Conservation (phyloP, 2,888 invertebrate genomes). For the Iphiclides podalirius region DNA sequence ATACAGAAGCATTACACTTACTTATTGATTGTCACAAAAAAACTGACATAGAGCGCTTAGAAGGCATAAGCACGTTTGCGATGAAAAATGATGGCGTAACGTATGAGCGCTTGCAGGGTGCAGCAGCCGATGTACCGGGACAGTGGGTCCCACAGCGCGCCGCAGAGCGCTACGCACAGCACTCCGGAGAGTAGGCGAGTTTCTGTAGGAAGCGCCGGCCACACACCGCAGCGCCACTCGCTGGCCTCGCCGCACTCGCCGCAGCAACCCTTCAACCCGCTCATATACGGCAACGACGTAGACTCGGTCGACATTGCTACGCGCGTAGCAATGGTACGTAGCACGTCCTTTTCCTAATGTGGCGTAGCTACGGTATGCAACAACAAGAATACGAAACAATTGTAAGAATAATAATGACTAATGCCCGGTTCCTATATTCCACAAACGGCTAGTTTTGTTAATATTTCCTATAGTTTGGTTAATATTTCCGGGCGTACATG, state of each 20-base stretch:
- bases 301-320: conserved; percentile 99
- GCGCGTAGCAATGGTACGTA: conserved; percentile 94
- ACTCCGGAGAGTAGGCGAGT: conserved; percentile 68
- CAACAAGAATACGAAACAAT: no score
- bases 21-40: no score
- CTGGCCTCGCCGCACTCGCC: conserved; percentile 51
- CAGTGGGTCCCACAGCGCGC: conserved; percentile 48
- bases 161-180: conserved; percentile 50
- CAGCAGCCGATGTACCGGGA: conserved; percentile 51
- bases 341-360: neutral
- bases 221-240: conserved; percentile 36
- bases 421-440: no score
- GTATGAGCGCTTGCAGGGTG: conserved; percentile 43
- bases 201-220: conserved; percentile 50
- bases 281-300: conserved; percentile 95
- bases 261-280: conserved; percentile 87
- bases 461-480: no score
- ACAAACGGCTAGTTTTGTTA: no score
- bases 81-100: no score
- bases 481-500: no score
- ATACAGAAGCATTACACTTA: no score
- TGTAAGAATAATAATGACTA: no score
- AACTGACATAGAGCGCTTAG: no score
- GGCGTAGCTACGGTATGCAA: no score
- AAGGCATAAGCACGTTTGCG: no score